Percentiles rank a stretch among this genome's conserved stretches.
These are phyloP conservation scores for Acheta domesticus DNA, from an alignment of 2,888 invertebrate genomes.

Conservation along the genomic window DNA sequence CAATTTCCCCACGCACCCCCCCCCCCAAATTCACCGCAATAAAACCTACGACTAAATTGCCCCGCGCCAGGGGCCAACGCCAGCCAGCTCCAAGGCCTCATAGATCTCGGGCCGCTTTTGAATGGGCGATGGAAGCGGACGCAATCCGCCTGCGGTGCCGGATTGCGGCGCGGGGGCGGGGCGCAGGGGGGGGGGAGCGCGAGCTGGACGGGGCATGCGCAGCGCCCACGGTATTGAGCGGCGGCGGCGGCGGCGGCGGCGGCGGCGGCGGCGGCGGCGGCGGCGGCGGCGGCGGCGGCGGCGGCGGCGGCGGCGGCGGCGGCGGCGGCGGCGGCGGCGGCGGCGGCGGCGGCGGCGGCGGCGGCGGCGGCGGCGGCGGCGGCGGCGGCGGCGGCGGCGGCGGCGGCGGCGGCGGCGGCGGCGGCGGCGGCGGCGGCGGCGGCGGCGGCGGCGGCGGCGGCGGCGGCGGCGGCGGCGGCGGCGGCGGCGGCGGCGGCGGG, in stretches of 20 bases:
- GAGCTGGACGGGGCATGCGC: too few relatives aligned
- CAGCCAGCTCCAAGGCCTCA: too few relatives aligned
- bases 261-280: not conserved
- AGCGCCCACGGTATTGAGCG: too few relatives aligned
- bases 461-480: not conserved
- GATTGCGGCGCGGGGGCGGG: too few relatives aligned
- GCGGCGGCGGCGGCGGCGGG: not conserved
- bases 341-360: not conserved
- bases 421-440: too few relatives aligned
- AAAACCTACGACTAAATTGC: too few relatives aligned
- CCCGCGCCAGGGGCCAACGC: not conserved
- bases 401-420: not conserved
- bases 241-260: not conserved
- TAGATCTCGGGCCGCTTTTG: too few relatives aligned
- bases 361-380: not conserved
- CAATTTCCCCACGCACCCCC: not conserved
- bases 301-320: not conserved
- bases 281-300: not conserved
- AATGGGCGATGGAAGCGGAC: too few relatives aligned
- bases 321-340: not conserved
- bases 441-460: not conserved
- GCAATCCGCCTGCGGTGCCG: too few relatives aligned
- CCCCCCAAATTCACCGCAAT: not conserved
- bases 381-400: not conserved
- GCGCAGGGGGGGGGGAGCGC: not conserved